Evolutionary conservation across 2,113 vertebrate genomes (phyloP), one percentile per base, ranked within the genome.

Genomic region (Nycticryphes semicollaris): DNA sequence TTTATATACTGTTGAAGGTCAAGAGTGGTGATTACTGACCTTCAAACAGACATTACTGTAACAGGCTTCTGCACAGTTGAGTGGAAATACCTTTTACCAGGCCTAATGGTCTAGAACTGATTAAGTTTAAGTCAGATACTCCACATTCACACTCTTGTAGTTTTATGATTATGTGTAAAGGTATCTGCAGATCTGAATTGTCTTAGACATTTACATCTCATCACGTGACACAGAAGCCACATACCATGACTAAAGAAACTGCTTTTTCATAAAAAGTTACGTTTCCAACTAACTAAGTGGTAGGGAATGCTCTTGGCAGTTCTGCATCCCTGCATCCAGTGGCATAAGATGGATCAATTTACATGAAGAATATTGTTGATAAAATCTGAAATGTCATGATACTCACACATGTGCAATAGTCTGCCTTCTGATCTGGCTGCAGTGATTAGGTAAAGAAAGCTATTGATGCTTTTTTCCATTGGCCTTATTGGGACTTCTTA

Each of bases 101-200:
- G 75, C 82, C 70, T 93, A 97, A 91, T 92, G 87, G 48, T 45
- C 81, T 93, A 90, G 85, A 96, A 91, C 87, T 90, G 67, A 91
- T 60, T 79, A 93, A 84, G 67, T 93, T 90, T 87, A 89, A 94
- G 89, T 85, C 9, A 3, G 75, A 90, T 94, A 89, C 80, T 82
- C 69, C 87, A 31, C 62, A 79, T 93, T 96, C 79, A 94, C 88
- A 96, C 66, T 64, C 63, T 35, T 84, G 24, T 77, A 50, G 41
- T 92, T 96, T 92, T 95, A 77, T 88, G 79, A 84, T 77, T 93
- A 45, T 22, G n/a, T 79, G 48, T 82, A 83, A 93, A 90, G 30
- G 43, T 88, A 47, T 83, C 74, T 90, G 59, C 63, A 80, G 54
- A 69, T 92, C 54, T 90, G 90, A 83, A 77, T 93, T 90, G 35